Evolutionary conservation across 1,140 invertebrate species (phyloP).

Genomic region (Hyles euphorbiae): DNA sequence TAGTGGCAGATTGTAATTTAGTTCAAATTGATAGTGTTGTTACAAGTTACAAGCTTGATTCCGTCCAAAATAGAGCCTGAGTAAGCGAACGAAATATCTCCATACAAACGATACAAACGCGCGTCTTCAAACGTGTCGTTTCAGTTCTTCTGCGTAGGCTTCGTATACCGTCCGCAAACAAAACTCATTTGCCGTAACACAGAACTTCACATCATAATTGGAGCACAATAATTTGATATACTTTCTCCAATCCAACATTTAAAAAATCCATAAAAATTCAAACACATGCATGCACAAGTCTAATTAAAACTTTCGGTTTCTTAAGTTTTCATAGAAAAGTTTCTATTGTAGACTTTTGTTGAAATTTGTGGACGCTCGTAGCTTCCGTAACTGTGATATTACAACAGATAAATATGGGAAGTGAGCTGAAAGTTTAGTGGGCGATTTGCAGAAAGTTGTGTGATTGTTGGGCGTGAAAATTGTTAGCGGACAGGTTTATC

Average conservation of each 20-base stretch:
- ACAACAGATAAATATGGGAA: too few relatives aligned
- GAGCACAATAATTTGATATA: conserved; percentile 55
- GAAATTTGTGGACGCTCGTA: background rate
- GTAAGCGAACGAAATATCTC: too few relatives aligned
- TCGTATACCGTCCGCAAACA: conserved; percentile 2
- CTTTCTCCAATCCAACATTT: conserved; percentile 48
- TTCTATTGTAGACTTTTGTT: conserved; percentile 2
- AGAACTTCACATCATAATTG: conserved; percentile 47
- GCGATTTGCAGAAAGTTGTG: too few relatives aligned
- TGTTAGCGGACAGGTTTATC: background rate
- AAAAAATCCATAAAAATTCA: conserved; percentile 47
- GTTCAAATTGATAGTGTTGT: too few relatives aligned
- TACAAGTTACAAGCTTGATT: too few relatives aligned
- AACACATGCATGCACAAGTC: conserved; percentile 20
- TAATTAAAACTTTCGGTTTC: conserved; percentile 48
- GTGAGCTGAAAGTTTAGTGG: too few relatives aligned
- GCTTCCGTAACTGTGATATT: too few relatives aligned
- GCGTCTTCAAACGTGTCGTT: too few relatives aligned
- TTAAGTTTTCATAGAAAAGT: conserved; percentile 25
- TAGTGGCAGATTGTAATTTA: too few relatives aligned
- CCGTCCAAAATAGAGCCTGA: too few relatives aligned
- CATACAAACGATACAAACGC: too few relatives aligned
- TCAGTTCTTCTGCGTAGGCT: too few relatives aligned
- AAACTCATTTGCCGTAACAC: conserved; percentile 34
- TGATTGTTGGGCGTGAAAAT: background rate